Evolutionary conservation across 2,888 invertebrate species (phyloP), one percentile per base, ranked within the genome.

Genomic region (Noctua comes): DNA sequence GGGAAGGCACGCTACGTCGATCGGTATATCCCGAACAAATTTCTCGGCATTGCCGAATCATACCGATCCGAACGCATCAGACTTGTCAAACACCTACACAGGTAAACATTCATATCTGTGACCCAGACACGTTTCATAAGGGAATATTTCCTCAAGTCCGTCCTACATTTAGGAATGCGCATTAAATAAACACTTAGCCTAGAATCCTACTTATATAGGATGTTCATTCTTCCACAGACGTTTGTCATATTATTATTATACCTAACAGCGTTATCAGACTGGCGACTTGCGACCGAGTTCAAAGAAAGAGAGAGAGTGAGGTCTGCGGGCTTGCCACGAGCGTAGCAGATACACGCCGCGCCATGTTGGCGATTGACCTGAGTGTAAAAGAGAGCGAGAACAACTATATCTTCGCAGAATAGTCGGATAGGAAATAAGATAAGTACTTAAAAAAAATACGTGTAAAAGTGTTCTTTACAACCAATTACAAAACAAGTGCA

Each of bases 131-230:
- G 10, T 62, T 46, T n/a, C 57, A 6, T 66, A 64, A 16, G 2
- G 0, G 10, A 27, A 36, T 21, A 70, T 57, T 73, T 48, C 6
- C 4, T 21, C 7, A 48, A 24, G 16, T n/a, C 31, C 48, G 48
- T 31, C 43, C 59, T 43, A 73, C 59, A 66, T 73, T 68, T 66
- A 51, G 51, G 31, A 57, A 79, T 59, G 40, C 16, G 31, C 65
- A 43, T 21, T 78, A 51, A 71, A 70, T 69, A 65, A 46, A 79
- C 48, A 80, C 31, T 69, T 80, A 72, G 16, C 27, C 80, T 80
- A 73, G 70, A 70, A 62, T 54, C 11, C 18, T 59, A 66, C 24
- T 27, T n/a, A 76, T n/a, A 62, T 13, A 40, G 13, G 18, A 1
- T 18, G 54, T 51, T 21, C 10, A 46, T 66, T 66, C 21, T 51